These are phyloP conservation scores for Masnerella sp. DNA, from an alignment of 2,888 invertebrate species.

Conservation along the genomic window DNA sequence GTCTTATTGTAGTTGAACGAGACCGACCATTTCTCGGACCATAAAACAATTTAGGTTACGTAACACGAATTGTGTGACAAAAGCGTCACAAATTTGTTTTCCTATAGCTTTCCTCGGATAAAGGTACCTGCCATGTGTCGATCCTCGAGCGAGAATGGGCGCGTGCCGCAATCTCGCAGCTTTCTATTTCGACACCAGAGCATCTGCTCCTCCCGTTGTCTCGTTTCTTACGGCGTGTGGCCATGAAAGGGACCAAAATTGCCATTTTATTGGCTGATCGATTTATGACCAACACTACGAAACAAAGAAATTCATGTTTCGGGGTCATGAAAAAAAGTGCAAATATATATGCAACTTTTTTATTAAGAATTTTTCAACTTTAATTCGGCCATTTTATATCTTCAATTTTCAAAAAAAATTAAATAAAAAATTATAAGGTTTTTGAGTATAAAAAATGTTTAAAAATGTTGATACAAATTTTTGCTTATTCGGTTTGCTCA, in stretches of 20 bases:
- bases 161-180: conserved; percentile 57
- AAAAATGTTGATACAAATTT: no score
- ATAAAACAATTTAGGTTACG: conserved; percentile 29
- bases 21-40: neutral
- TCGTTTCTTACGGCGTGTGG: conserved; percentile 31
- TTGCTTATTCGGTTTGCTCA: no score
- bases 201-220: conserved; percentile 48
- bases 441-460: no score
- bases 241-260: conserved; percentile 52
- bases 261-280: conserved; percentile 48
- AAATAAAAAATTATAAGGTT: no score
- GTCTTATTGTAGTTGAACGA: neutral
- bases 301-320: conserved; percentile 54
- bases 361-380: neutral
- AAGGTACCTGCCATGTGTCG: conserved; percentile 47
- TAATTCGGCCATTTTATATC: neutral
- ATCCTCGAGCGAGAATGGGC: conserved; percentile 24
- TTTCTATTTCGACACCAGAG: conserved; percentile 55
- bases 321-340: conserved; percentile 42
- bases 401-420: no score
- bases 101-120: conserved; percentile 12
- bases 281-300: conserved; percentile 42
- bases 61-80: conserved; percentile 29
- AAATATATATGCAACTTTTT: conserved; percentile 31
- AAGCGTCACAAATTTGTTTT: conserved; percentile 45